Base-by-base conservation (phyloP, 1,140 invertebrate genomes). In the Drosophila repleta region DNA sequence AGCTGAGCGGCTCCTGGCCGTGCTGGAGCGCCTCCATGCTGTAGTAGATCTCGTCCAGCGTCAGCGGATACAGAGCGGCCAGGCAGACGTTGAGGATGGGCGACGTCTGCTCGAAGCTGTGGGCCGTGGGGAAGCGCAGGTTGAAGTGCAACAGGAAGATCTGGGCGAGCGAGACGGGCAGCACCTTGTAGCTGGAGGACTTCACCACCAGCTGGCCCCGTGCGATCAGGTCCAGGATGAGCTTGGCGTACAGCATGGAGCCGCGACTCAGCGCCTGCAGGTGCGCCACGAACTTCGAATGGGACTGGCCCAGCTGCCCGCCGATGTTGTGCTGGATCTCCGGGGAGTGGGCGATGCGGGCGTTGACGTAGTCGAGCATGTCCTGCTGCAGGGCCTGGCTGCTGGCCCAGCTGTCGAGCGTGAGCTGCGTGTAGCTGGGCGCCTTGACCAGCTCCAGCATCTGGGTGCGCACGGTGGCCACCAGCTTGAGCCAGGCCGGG, bases 131-230 rank as follows among this genome's bases (percentile, higher is more conserved):
- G 92, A 99, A 99, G 73, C 95, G 93, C 21, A 98, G 92, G 93
- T 99, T 99, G 91, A 99, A 99, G 92, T 98, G 96, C 8, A 99
- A 92, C 64, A 97, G 93, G 90, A 98, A 99, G 84, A 99, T 97
- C 92, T 99, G 97, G 0, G 96, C 96, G 18, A 99, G 92, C 2
- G 96, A 97, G 32, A 98, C 96, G 1, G 98, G 98, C 17, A 99
- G 93, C 17, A 97, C 96, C 94, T 98, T 97, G 92, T 98, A 97
- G 82, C 97, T 97, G 0, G 96, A 95, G 10, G 97, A 98, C 92
- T 98, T 98, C 32, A 98, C 95, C 8, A 98, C 97, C 62, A 99
- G 94, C 82, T 98, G 96, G 10, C 98, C 98, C 82, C 96, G 94
- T 90, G 98, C 97, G 65, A 99, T 95, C 37, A 99, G 94, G 93